phyloP scores from a whole-genome alignment of 2,797 vertebrate species.

The Bradypodion ventrale region DNA sequence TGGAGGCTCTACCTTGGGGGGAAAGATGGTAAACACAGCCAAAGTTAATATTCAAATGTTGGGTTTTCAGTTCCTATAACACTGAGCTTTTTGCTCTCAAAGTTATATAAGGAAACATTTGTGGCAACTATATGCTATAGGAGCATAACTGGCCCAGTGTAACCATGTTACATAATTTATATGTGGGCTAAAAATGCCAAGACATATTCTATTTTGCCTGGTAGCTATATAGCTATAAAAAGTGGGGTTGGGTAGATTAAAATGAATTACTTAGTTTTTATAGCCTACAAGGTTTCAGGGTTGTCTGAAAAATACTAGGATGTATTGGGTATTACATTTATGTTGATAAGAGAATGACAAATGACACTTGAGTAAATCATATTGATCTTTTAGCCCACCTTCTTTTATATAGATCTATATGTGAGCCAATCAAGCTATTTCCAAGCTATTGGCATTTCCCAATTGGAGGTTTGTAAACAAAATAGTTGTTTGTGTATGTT shows the following conservation, averaged over 20 bases:
- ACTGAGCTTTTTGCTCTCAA: not conserved
- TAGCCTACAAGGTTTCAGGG: slow-evolving; percentile 7
- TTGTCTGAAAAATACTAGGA: not conserved
- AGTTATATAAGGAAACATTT: not conserved
- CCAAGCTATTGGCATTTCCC: slow-evolving; percentile 36
- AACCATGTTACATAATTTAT: slow-evolving; percentile 30
- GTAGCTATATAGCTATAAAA: not conserved
- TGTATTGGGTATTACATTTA: slow-evolving; percentile 18
- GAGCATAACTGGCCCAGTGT: not conserved
- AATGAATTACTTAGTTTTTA: slow-evolving; percentile 34
- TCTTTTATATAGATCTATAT: slow-evolving; percentile 35
- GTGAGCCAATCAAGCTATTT: slow-evolving; percentile 34
- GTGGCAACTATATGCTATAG: not conserved
- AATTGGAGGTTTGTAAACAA: slow-evolving; percentile 14
- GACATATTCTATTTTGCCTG: slow-evolving; percentile 1
- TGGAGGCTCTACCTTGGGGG: not conserved
- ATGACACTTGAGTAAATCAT: not conserved
- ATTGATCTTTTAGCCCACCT: slow-evolving; percentile 9
- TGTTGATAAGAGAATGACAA: slow-evolving; percentile 17
- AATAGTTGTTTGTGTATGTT: slow-evolving; percentile 16
- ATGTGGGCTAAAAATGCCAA: slow-evolving; percentile 12
- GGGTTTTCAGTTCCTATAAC: not conserved
- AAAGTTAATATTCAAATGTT: not conserved
- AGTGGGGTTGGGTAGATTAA: fast-evolving
- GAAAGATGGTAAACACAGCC: not conserved